A percentile compares a stretch with the other conserved stretches of the same genome.
Conservation (phyloP, 2,888 invertebrate genomes). For the Notocelia uddmanniana region DNA sequence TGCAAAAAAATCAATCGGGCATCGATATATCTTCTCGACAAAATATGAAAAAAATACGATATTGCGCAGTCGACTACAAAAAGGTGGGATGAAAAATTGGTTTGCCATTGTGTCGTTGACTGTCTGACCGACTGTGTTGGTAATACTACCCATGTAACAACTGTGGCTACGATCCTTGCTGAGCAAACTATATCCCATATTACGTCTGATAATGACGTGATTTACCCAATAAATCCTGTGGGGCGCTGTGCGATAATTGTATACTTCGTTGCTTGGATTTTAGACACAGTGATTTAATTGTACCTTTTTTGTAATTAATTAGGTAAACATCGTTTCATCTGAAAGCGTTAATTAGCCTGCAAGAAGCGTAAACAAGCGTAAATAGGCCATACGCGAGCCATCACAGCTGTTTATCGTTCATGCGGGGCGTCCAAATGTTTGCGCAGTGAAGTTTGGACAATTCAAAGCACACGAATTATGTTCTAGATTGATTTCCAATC, state of each 20-base stretch:
- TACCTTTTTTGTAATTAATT: constrained; percentile 33
- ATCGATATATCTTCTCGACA: not conserved
- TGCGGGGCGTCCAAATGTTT: constrained; percentile 28
- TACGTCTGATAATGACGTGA: not conserved
- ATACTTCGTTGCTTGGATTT: not conserved
- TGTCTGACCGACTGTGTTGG: no score
- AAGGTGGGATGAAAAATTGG: no score
- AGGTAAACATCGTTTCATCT: constrained; percentile 39
- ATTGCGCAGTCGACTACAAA: no score
- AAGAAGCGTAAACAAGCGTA: constrained; percentile 30
- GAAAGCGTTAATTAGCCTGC: constrained; percentile 30
- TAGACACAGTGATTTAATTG: not conserved
- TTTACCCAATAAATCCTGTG: not conserved
- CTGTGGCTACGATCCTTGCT: not conserved
- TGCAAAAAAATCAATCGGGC: not conserved
- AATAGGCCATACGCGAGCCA: constrained; percentile 35
- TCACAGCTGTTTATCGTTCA: constrained; percentile 29
- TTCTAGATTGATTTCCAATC: not conserved
- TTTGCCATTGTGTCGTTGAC: no score
- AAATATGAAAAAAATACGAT: no score
- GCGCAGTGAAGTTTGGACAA: not conserved
- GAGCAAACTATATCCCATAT: not conserved
- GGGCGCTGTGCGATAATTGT: not conserved
- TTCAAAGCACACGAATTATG: not conserved
- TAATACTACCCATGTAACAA: no score